Percentiles rank a stretch among this genome's conserved stretches.
Evolutionary conservation across 2,113 vertebrate species (phyloP).

Genomic region (Pollachius pollachius): DNA sequence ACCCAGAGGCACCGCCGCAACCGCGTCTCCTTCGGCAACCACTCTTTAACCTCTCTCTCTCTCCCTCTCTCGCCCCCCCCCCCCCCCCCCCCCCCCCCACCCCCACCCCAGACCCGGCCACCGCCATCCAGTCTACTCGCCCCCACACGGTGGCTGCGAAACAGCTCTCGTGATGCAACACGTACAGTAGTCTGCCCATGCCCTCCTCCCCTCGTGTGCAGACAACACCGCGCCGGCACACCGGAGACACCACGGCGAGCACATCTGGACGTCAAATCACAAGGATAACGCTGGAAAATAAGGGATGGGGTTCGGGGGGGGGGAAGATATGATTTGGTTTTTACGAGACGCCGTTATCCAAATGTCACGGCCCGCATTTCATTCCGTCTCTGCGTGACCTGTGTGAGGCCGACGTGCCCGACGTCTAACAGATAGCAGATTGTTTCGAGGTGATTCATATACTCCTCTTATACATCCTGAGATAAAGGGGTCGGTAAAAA

Average conservation of each 20-base stretch:
- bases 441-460: conserved; percentile 34
- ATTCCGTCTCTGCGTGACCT: conserved; percentile 5
- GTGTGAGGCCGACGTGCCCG: conserved; percentile 35
- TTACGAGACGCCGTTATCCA: conserved; percentile 30
- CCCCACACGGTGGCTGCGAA: conserved; percentile 44
- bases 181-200: conserved; percentile 30
- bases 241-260: conserved; percentile 39
- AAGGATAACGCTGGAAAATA: conserved; percentile 44
- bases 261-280: conserved; percentile 64
- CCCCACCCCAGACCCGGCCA: not conserved
- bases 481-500: conserved; percentile 40
- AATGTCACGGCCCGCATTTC: conserved; percentile 25
- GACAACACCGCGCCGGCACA: conserved; percentile 24
- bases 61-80: not conserved
- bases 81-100: too few species aligned
- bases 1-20: conserved; percentile 10
- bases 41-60: conserved; percentile 33
- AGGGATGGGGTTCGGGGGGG: too few species aligned
- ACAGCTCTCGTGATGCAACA: conserved; percentile 47
- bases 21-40: conserved; percentile 23
- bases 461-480: conserved; percentile 9
- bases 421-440: conserved; percentile 57
- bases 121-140: conserved; percentile 48
- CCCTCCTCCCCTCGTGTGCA: conserved; percentile 38
- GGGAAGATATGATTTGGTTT: conserved; percentile 52